Evolutionary conservation across 2,888 invertebrate genomes (phyloP).

Genomic region (Poecilus cupreus): DNA sequence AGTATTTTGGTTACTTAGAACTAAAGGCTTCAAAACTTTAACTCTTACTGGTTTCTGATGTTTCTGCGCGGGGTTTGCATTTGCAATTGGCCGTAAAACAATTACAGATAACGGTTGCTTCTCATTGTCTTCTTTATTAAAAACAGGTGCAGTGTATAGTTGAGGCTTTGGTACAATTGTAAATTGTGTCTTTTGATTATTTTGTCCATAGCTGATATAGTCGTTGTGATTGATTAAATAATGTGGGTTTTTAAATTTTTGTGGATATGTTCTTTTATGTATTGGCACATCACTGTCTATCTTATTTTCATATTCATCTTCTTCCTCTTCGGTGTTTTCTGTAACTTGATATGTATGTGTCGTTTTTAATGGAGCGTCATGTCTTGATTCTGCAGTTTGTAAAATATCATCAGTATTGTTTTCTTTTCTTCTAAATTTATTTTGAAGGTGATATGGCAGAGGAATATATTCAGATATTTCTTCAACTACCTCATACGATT

Average conservation of each 20-base stretch:
- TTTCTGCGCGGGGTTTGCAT: background rate
- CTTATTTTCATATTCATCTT: conserved; percentile 10
- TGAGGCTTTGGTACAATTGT: background rate
- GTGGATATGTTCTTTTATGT: background rate
- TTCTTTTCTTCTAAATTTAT: background rate
- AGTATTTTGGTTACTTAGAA: background rate
- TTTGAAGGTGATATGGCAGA: conserved; percentile 20
- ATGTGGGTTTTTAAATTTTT: background rate
- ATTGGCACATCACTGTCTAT: background rate
- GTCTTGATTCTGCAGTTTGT: conserved; percentile 10
- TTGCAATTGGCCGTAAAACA: background rate
- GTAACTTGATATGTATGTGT: conserved; percentile 24
- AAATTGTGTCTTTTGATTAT: background rate
- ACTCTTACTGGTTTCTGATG: background rate
- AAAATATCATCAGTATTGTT: background rate
- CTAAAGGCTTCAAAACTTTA: conserved; percentile 14
- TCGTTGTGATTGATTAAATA: background rate
- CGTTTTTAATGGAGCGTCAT: background rate
- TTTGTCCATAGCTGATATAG: background rate
- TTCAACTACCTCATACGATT: conserved; percentile 24
- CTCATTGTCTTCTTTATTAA: background rate
- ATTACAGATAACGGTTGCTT: conserved; percentile 23
- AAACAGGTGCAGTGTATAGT: background rate
- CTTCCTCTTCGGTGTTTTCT: conserved; percentile 6
- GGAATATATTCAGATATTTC: background rate